Conservation (phyloP, 2,113 vertebrate species). For the Chionodraco myersi region DNA sequence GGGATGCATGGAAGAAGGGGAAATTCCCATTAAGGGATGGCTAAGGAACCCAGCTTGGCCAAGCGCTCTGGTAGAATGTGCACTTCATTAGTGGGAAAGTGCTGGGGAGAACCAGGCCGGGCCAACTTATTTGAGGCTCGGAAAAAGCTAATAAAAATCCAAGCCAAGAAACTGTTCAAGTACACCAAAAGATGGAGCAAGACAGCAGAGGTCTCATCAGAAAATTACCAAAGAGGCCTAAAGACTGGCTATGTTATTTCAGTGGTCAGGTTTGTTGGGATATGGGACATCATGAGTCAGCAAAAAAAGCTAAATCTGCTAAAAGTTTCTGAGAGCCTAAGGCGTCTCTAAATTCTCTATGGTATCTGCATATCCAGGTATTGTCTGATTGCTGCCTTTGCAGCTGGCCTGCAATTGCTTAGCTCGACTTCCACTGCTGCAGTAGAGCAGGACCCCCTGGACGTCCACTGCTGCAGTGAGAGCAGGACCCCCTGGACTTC, state of each 20-base stretch:
- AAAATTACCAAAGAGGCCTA: conserved; percentile 56
- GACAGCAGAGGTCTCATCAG: conserved; percentile 73
- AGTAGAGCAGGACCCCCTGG: conserved; percentile 39
- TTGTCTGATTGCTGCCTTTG: conserved; percentile 35
- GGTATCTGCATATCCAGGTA: conserved; percentile 38
- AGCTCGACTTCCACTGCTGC: conserved; percentile 46
- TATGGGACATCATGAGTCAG: conserved; percentile 52
- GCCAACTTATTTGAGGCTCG: conserved; percentile 83
- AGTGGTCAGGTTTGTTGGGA: conserved; percentile 38
- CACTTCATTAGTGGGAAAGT: conserved; percentile 85
- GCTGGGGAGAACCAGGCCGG: conserved; percentile 70
- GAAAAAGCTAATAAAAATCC: conserved; percentile 82
- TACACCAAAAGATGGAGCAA: conserved; percentile 57
- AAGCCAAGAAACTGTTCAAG: conserved; percentile 75
- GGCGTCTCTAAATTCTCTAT: conserved; percentile 10
- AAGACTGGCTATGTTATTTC: conserved; percentile 53
- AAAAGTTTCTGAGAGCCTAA: conserved; percentile 41
- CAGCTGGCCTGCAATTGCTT: conserved; percentile 59
- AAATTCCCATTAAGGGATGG: conserved; percentile 81
- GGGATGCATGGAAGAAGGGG: conserved; percentile 69
- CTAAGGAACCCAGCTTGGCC: conserved; percentile 67
- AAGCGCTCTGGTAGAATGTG: conserved; percentile 78
- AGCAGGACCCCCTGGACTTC: conserved; percentile 25
- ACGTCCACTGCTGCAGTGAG: conserved; percentile 51
- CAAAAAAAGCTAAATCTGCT: conserved; percentile 47